A percentile compares a stretch with the other conserved stretches of the same genome.
Evolutionary conservation across 2,113 vertebrate species (phyloP).

Genomic region (Phrynocephalus versicolor): DNA sequence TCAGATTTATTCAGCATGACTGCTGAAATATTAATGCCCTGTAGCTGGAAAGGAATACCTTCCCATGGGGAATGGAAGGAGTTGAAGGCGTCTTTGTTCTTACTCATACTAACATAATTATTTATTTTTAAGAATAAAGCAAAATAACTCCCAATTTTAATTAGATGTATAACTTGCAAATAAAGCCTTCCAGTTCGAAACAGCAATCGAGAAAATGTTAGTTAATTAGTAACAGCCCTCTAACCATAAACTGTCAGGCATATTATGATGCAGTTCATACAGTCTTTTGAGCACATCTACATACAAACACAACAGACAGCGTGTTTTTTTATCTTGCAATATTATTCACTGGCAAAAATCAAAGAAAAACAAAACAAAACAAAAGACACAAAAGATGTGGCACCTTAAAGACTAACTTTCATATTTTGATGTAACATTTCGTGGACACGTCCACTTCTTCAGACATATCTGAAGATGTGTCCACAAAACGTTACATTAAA

Average conservation of each 20-base stretch:
- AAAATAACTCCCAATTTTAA: conserved; percentile 66
- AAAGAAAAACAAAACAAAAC: too few relatives aligned
- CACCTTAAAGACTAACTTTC: too few relatives aligned
- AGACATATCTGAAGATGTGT: too few relatives aligned
- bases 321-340: conserved; percentile 38
- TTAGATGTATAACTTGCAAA: conserved; percentile 41
- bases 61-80: conserved; percentile 40
- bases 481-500: too few relatives aligned
- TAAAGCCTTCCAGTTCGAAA: conserved; percentile 15
- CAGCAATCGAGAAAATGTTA: neutral
- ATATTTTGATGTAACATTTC: too few relatives aligned
- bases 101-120: conserved; percentile 51
- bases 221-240: neutral
- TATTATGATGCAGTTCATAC: conserved; percentile 47
- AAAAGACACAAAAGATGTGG: too few relatives aligned
- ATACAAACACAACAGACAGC: conserved; percentile 36
- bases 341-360: too few relatives aligned
- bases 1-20: conserved; percentile 55
- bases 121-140: conserved; percentile 62
- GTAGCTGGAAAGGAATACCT: conserved; percentile 48
- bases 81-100: conserved; percentile 58
- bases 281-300: conserved; percentile 11
- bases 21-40: conserved; percentile 59
- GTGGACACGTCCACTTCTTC: too few relatives aligned
- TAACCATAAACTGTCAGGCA: conserved; percentile 9